Evolutionary conservation across 1,140 invertebrate species (phyloP).

Genomic region (Danaus melanippus): DNA sequence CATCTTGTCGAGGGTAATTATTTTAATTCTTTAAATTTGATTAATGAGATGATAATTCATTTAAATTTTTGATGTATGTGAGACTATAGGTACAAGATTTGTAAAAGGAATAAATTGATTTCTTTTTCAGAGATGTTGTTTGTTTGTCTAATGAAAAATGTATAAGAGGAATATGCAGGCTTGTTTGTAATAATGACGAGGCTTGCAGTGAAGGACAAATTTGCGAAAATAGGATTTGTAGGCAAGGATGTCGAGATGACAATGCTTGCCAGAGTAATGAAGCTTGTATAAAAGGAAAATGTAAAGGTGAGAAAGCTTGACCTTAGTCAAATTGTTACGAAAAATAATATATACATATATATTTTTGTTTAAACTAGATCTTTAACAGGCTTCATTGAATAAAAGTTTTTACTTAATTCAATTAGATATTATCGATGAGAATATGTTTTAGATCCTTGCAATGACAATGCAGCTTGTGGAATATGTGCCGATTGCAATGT

Average conservation of each 20-base stretch:
- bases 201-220: conserved; percentile 86
- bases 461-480: conserved; percentile 79
- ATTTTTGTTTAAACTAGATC: neutral
- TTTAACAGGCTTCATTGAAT: neutral
- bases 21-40: neutral
- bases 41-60: conserved; percentile 11
- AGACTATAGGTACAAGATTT: too few species aligned
- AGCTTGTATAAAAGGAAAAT: conserved; percentile 87
- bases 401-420: conserved; percentile 18
- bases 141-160: conserved; percentile 90
- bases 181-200: conserved; percentile 87
- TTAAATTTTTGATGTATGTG: too few species aligned
- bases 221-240: conserved; percentile 88
- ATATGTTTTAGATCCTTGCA: conserved; percentile 80
- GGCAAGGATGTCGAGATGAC: conserved; percentile 87
- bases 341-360: neutral
- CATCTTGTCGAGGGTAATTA: conserved; percentile 78
- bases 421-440: conserved; percentile 6
- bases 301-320: conserved; percentile 70
- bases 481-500: conserved; percentile 87
- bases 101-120: too few species aligned
- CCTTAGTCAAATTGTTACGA: conserved; percentile 37
- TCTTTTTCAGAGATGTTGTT: conserved; percentile 78
- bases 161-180: conserved; percentile 83
- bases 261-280: conserved; percentile 81